Evolutionary conservation across 35 echinoderm and acorn worm species (phyloP), one percentile per base, ranked within the genome.

Genomic region (Apostichopus parvimensis): DNA sequence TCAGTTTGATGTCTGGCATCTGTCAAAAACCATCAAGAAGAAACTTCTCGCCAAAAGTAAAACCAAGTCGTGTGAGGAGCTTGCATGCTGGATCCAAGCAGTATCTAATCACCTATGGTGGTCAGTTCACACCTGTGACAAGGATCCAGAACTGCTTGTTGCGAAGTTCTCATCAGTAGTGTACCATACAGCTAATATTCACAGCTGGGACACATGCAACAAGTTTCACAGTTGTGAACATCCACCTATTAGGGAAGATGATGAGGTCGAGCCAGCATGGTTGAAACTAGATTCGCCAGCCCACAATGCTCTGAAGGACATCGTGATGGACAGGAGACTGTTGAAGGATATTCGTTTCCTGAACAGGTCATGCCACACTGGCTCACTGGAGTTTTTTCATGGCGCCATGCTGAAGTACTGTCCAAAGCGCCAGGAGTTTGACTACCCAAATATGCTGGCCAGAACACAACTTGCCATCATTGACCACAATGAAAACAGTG

Each of bases 101-200:
- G 90, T 94, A 80, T 80, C 61, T 34, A 94, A 94, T 61, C 93
- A 94, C 70, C 28, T 94, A 15, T 93, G 92, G 92, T 93, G 92
- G 84, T 93, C 77, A 28, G 77, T 82, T 13, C 57, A 79, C 53
- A 68, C 80, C 6, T 95, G 71, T 18, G 17, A 73, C 20, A 18
- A 22, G 93, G 79, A 79, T 89, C n/a, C 22, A 73, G 12, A 91
- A 78, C 1, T 95, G 78, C 70, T 78, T 45, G 62, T 83, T 1
- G 94, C 93, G 53, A 95, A 88, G 90, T 95, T 85, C 75, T 64
- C 57, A 24, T 93, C 91, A 1, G n/a, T 95, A 8, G 17, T 80
- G 13, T 79, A 95, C 68, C 94, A 95, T 54, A 24, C 84, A 14
- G 15, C 8, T 53, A 91, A 95, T 85, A 61, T 77, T 3, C 95